Evolutionary conservation across 2,113 vertebrate genomes (phyloP), one percentile per base, ranked within the genome.

Genomic region (Sminthopsis crassicaudata): DNA sequence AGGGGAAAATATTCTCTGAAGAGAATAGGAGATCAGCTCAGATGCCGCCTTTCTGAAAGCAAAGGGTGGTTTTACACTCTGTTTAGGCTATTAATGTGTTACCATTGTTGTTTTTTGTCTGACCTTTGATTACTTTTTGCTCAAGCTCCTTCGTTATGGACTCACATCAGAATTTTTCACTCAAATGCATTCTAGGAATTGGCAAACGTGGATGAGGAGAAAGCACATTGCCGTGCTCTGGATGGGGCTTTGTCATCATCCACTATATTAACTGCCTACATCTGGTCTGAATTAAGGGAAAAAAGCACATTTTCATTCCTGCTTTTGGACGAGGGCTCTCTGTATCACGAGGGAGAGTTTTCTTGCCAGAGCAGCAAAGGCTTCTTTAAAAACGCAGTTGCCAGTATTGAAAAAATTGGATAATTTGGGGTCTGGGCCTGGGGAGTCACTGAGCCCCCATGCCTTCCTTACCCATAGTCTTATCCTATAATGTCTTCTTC

Each of bases 231-330:
- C 53, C 51, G 91, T 76, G 93, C 96, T 92, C 95, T 91, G 76
- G 46, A 46, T 92, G 95, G 95, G 93, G 76, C 90, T 84, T 42
- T 84, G 6, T 42, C 42, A 6, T 0, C 26, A 90, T 53, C 36
- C 91, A 96, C 96, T 94, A 94, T 91, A 96, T 96, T 94, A 97
- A 92, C 91, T 91, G 46, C 14, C 22, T 0, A 2, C 91, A 89
- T 94, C 95, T 96, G 95, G 57, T 97, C 96, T 96, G 91, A 95
- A 92, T 96, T 84, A 84, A 84, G n/a, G 23, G 8, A 42, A 42
- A 23, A 84, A 84, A 84, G n/a, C n/a, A 94, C 95, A 91, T 60
- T 30, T 14, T 36, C 48, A 22, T 93, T 92, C 14, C 93, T 95
- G 76, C 54, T 55, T 54, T 89, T 46, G 0, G 46, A 46, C 23